Evolutionary conservation across 2,888 invertebrate species (phyloP).

Genomic region (Dendrolimus houi): DNA sequence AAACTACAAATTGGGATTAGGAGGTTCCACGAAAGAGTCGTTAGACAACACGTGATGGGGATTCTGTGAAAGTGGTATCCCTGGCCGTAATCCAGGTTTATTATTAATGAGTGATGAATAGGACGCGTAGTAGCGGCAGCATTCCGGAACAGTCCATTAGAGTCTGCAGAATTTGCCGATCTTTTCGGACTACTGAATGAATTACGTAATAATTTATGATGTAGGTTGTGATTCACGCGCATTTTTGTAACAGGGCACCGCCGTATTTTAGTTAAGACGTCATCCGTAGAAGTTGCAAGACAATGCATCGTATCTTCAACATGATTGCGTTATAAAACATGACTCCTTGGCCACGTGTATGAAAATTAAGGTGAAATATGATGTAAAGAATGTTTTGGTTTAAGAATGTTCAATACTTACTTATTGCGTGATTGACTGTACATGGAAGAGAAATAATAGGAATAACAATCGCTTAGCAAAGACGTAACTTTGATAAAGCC

Average conservation of each 20-base stretch:
- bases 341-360: constrained; percentile 11
- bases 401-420: no score
- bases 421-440: no score
- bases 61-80: constrained; percentile 29
- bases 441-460: no score
- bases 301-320: constrained; percentile 2
- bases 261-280: constrained; percentile 28
- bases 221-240: constrained; percentile 26
- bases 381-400: no score
- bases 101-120: constrained; percentile 45
- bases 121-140: constrained; percentile 3
- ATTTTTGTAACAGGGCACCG: constrained; percentile 20
- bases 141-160: background rate
- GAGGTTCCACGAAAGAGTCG: constrained; percentile 22
- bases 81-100: constrained; percentile 42
- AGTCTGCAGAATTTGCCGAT: background rate
- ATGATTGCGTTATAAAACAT: constrained; percentile 12
- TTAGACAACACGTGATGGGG: constrained; percentile 21
- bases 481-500: no score
- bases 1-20: constrained; percentile 28
- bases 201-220: constrained; percentile 25
- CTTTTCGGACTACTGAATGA: constrained; percentile 5
- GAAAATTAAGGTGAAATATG: no score
- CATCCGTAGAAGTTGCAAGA: constrained; percentile 13
- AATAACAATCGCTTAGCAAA: no score